Evolutionary conservation across 2,888 invertebrate genomes (phyloP).

Genomic region (Drosophila peninsularis): DNA sequence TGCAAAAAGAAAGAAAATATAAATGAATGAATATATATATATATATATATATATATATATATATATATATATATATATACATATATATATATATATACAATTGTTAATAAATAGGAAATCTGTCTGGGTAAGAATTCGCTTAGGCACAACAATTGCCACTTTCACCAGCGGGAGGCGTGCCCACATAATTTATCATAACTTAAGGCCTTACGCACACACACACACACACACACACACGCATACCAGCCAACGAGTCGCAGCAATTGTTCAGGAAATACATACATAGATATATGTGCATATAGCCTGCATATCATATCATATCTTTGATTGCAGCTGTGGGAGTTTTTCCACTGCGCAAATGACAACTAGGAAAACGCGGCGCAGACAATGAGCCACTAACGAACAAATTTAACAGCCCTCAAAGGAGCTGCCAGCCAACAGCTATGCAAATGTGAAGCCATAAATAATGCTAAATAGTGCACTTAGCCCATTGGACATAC

Average conservation of each 20-base stretch:
- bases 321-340: slow-evolving; percentile 47
- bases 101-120: slow-evolving; percentile 62
- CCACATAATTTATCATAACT: slow-evolving; percentile 76
- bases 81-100: slow-evolving; percentile 20
- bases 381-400: slow-evolving; percentile 17
- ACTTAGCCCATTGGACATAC: slow-evolving; percentile 13
- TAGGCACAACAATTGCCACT: slow-evolving; percentile 71
- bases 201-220: slow-evolving; percentile 49
- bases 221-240: neutral
- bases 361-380: slow-evolving; percentile 44
- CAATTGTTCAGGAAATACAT: slow-evolving; percentile 53
- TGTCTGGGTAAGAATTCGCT: slow-evolving; percentile 67
- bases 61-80: neutral
- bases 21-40: neutral
- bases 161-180: slow-evolving; percentile 54
- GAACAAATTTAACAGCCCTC: neutral
- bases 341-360: slow-evolving; percentile 46
- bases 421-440: slow-evolving; percentile 28
- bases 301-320: slow-evolving; percentile 15
- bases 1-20: slow-evolving; percentile 33
- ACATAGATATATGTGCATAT: neutral
- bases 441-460: slow-evolving; percentile 9
- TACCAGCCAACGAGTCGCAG: slow-evolving; percentile 12
- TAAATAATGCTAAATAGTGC: slow-evolving; percentile 15
- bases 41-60: neutral